Percentiles rank a stretch among this genome's conserved stretches.
phyloP scores from a whole-genome alignment of 2,113 vertebrate genomes.

The Ceyx cyanopectus region DNA sequence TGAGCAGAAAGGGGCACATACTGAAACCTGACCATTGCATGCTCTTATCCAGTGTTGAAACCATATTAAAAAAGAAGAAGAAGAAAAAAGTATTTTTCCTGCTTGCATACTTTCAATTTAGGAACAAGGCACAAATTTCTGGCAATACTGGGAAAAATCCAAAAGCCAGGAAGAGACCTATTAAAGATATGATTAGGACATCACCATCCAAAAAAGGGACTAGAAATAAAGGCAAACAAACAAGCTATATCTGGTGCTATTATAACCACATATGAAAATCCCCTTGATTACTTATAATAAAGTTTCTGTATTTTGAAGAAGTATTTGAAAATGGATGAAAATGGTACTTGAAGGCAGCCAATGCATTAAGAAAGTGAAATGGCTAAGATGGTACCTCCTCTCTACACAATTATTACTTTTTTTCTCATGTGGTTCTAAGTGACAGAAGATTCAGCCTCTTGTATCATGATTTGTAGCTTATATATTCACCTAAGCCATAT shows the following conservation, averaged over 20 bases:
- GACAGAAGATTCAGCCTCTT: background rate
- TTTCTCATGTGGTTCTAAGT: background rate
- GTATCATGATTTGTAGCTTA: background rate
- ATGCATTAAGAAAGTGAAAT: background rate
- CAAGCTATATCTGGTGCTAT: background rate
- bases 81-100: background rate
- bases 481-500: background rate
- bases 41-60: fast-evolving
- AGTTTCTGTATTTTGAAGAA: background rate
- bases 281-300: background rate
- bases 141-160: background rate
- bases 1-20: background rate
- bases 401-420: background rate
- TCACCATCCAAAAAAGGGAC: background rate
- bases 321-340: background rate
- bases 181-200: background rate
- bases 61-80: background rate
- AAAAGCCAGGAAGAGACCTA: background rate
- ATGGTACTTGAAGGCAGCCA: background rate
- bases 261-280: background rate
- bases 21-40: background rate
- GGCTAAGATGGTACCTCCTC: background rate
- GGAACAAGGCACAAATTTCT: background rate
- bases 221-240: background rate
- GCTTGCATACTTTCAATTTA: background rate